Evolutionary conservation across 2,888 invertebrate genomes (phyloP).

Genomic region (Smittia sp.): DNA sequence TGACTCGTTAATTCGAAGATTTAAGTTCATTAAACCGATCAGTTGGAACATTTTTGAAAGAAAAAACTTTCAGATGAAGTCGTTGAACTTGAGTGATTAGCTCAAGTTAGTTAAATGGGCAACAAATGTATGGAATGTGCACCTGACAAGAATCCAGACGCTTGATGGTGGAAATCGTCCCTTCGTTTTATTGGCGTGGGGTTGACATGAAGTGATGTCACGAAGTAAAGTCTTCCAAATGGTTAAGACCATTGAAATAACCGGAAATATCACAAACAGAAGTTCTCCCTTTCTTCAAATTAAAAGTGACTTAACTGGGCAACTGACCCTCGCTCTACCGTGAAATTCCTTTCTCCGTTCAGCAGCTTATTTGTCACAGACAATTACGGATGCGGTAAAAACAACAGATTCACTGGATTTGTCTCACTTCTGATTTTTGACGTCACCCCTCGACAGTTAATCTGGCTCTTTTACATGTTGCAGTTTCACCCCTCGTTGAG

Average conservation of each 20-base stretch:
- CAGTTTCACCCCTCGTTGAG: background rate
- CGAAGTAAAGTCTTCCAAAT: too few relatives aligned
- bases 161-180: background rate
- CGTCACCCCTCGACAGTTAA: background rate
- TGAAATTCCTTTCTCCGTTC: slow-evolving; percentile 4
- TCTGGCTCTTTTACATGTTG: background rate
- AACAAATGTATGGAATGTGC: background rate
- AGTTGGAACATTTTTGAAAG: too few relatives aligned
- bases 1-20: too few relatives aligned
- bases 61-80: too few relatives aligned
- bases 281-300: too few relatives aligned
- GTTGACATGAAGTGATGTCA: too few relatives aligned
- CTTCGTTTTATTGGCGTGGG: too few relatives aligned
- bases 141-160: slow-evolving; percentile 20
- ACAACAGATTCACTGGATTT: slow-evolving; percentile 24
- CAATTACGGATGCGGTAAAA: slow-evolving; percentile 28
- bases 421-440: background rate
- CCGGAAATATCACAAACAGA: too few relatives aligned
- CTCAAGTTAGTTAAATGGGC: background rate
- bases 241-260: too few relatives aligned
- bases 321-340: background rate
- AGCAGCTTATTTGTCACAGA: background rate
- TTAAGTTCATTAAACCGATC: too few relatives aligned
- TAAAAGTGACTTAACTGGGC: too few relatives aligned
- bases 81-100: too few relatives aligned